Evolutionary conservation across 2,888 invertebrate genomes (phyloP).

Genomic region (Synanthedon tipuliformis): DNA sequence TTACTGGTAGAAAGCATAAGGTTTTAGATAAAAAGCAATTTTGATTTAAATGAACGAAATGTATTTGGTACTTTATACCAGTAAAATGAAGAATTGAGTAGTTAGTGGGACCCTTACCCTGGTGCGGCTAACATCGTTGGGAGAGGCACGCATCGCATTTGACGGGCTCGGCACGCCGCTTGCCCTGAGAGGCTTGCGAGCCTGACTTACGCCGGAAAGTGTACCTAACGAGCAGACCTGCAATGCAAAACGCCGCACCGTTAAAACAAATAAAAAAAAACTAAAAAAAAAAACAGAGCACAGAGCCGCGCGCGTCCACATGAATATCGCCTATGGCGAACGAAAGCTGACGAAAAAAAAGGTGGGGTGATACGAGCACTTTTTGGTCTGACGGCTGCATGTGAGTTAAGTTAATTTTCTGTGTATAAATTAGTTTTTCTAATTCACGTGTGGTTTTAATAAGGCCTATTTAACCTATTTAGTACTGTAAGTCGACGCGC

Average conservation of each 20-base stretch:
- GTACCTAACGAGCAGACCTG: constrained; percentile 73
- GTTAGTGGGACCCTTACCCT: constrained; percentile 57
- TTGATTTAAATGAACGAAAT: not conserved
- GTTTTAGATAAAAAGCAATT: not conserved
- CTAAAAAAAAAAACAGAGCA: constrained; percentile 46
- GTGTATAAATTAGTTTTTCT: constrained; percentile 9
- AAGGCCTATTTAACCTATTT: too few species aligned
- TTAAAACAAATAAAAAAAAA: constrained; percentile 57
- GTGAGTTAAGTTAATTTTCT: constrained; percentile 46
- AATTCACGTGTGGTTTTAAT: too few species aligned
- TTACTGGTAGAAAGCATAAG: constrained; percentile 26
- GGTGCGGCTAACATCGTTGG: constrained; percentile 67
- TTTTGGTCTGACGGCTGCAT: constrained; percentile 52
- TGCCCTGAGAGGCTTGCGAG: constrained; percentile 66
- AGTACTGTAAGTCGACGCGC: too few species aligned
- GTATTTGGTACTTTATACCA: constrained; percentile 28
- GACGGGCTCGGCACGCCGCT: constrained; percentile 64
- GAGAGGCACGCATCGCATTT: constrained; percentile 71
- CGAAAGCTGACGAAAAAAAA: constrained; percentile 52
- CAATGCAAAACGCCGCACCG: constrained; percentile 69
- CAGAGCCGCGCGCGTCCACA: constrained; percentile 61
- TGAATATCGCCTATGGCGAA: constrained; percentile 61
- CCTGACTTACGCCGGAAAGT: constrained; percentile 72
- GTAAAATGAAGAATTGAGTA: constrained; percentile 19
- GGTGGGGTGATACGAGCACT: constrained; percentile 29